These are phyloP conservation scores for Pycnomerus fuliginosus DNA, from an alignment of 2,888 invertebrate genomes.

Conservation along the genomic window DNA sequence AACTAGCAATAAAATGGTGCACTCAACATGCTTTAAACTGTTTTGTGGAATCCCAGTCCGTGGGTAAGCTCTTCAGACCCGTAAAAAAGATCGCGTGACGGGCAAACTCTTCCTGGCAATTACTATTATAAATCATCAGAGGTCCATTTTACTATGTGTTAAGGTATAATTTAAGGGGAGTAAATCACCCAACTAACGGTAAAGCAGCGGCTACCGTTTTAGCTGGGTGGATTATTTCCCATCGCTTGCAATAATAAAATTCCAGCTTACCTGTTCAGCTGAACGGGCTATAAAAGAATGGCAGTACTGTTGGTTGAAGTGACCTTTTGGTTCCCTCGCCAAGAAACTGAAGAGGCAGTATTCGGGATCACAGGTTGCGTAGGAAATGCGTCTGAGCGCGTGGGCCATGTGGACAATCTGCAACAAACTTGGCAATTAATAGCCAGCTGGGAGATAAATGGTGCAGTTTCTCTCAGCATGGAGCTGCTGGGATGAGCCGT, in stretches of 20 bases:
- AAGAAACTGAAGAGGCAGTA: constrained; percentile 79
- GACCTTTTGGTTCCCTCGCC: constrained; percentile 68
- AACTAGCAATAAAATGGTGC: too few species aligned
- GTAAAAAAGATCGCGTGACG: constrained; percentile 16
- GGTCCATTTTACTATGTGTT: constrained; percentile 40
- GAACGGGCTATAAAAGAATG: constrained; percentile 78
- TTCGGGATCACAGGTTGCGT: constrained; percentile 81
- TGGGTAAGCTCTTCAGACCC: too few species aligned
- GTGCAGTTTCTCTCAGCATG: constrained; percentile 18
- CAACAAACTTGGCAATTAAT: constrained; percentile 44
- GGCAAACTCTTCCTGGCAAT: constrained; percentile 29
- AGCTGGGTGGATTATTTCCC: too few species aligned
- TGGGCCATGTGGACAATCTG: constrained; percentile 83
- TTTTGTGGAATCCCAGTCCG: too few species aligned
- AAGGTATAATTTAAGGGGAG: constrained; percentile 43
- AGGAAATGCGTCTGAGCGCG: constrained; percentile 78
- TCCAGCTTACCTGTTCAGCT: constrained; percentile 67
- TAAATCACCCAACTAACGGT: constrained; percentile 39
- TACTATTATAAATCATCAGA: constrained; percentile 43
- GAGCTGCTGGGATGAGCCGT: too few species aligned
- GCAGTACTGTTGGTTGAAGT: constrained; percentile 73
- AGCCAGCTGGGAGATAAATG: constrained; percentile 27
- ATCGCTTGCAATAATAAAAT: constrained; percentile 1
- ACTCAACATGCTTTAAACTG: too few species aligned
- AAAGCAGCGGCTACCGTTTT: constrained; percentile 33